Base-by-base conservation (phyloP, 2,888 invertebrate species). In the Pterostichus niger region DNA sequence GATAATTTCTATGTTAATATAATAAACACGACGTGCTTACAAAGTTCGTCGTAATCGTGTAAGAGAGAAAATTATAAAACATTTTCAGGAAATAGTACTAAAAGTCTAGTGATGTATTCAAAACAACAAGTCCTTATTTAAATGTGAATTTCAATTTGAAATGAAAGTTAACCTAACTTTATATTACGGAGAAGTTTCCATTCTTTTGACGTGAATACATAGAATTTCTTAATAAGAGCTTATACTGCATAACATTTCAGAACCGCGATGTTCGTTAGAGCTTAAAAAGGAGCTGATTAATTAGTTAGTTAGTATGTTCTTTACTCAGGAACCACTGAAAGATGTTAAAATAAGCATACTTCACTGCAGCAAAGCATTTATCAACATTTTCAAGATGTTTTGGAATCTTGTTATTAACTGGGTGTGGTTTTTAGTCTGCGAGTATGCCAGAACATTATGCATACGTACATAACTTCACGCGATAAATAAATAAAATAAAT, bases 271-370 rank as follows among this genome's bases (percentile, higher is more conserved):
- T 33, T 61, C 61, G 35, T 13, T 13, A 61, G 61, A 61, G 61
- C 61, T 61, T 61, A 33, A 61, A 61, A 61, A 31, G 31, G n/a
- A 61, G 61, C n/a, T 61, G 35, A 61, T 61, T 61, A 61, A 61
- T 35, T 35, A 10, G 2, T 33, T 61, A n/a, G 61, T 46, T 33
- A 54, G 15, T n/a, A 54, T 15, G 13, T 54, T 54, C 54, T 17
- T 54, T 54, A 9, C 33, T 5, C 35, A 35, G 35, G 35, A 35
- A 35, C 3, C 35, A 35, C 35, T 35, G 35, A 35, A 35, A 46
- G 46, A 46, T 10, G n/a, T 46, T 10, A 46, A 46, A 46, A 46
- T n/a, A 46, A 46, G 11, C 46, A 46, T 10, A 3, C 46, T 46
- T 10, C 46, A 11, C 46, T 10, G 46, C 35, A 35, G 35, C 35